Conservation (phyloP, 2,113 vertebrate genomes). For the Helogale parvula region DNA sequence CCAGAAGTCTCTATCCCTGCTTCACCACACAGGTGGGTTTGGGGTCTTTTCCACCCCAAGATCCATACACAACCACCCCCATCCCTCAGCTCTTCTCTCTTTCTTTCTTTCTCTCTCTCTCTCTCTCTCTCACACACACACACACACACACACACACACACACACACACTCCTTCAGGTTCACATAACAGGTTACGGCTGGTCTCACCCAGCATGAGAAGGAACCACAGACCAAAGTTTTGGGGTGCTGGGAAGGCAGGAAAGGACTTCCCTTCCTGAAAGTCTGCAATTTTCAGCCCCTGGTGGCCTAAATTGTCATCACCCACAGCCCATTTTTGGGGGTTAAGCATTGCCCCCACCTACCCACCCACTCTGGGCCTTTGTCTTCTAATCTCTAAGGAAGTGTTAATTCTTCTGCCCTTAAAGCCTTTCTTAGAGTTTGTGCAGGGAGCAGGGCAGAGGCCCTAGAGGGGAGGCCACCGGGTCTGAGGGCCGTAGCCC, state of each 20-base stretch:
- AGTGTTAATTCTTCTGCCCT: background rate
- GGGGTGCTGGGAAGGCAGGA: background rate
- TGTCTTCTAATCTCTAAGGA: background rate
- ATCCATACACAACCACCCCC: background rate
- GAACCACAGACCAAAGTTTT: background rate
- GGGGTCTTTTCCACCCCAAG: background rate
- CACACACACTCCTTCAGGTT: background rate
- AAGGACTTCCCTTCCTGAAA: background rate
- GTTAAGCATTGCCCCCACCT: background rate
- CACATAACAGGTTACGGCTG: background rate
- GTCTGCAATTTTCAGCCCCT: background rate
- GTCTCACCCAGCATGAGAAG: background rate
- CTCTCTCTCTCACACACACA: too few species aligned
- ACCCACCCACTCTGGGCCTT: background rate
- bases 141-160: background rate
- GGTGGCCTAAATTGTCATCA: background rate
- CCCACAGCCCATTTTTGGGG: background rate
- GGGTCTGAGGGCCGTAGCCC: background rate
- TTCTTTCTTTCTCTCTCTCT: too few species aligned
- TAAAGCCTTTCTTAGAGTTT: background rate
- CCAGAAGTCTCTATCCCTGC: background rate
- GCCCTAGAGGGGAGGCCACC: rapidly evolving
- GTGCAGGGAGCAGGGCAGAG: background rate
- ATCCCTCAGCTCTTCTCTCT: background rate
- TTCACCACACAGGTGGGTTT: background rate